These are phyloP conservation scores for Lypha dubia DNA, from an alignment of 2,888 invertebrate species.

Conservation along the genomic window DNA sequence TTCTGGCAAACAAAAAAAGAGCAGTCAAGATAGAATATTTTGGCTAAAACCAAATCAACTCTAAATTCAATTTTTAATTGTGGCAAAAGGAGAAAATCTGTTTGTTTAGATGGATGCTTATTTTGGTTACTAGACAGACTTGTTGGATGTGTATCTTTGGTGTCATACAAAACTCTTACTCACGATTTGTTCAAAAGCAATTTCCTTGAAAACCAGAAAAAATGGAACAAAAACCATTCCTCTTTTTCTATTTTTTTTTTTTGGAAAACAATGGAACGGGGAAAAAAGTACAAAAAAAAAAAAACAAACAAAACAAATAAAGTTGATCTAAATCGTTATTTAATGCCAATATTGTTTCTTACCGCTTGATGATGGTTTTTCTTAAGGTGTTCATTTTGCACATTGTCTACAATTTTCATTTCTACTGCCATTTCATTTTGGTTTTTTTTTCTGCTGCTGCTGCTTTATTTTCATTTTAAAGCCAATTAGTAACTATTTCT, in stretches of 20 bases:
- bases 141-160: constrained; percentile 63
- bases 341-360: constrained; percentile 51
- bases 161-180: constrained; percentile 69
- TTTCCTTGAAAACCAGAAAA: neutral
- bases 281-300: neutral
- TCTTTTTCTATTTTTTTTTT: too few species aligned
- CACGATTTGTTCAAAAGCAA: constrained; percentile 59
- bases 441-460: neutral
- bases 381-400: constrained; percentile 54
- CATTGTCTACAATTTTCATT: constrained; percentile 35
- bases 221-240: constrained; percentile 15
- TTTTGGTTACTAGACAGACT: constrained; percentile 9
- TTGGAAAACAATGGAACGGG: constrained; percentile 14
- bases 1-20: constrained; percentile 1
- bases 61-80: constrained; percentile 14
- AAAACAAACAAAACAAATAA: constrained; percentile 11
- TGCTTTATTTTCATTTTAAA: constrained; percentile 56
- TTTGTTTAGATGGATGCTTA: constrained; percentile 24
- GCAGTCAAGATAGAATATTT: neutral
- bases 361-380: constrained; percentile 56
- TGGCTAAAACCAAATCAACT: neutral
- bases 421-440: neutral
- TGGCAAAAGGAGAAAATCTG: constrained; percentile 1
- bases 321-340: constrained; percentile 69
- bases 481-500: constrained; percentile 66